Percentiles rank a stretch among this genome's conserved stretches.
Conservation (phyloP, 2,113 vertebrate genomes). For the Edolisoma coerulescens region DNA sequence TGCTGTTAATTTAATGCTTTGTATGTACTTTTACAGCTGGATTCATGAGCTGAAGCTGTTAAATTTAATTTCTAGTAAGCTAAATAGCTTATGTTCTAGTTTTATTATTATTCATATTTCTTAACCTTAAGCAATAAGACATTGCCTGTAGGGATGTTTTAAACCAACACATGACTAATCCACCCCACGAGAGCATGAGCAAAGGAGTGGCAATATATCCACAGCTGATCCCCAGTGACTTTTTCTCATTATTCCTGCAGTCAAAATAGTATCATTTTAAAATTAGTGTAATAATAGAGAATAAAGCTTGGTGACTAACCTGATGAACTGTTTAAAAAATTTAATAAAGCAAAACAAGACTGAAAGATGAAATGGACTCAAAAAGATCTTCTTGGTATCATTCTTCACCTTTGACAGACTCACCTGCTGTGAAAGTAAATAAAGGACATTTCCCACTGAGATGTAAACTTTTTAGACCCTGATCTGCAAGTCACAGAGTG, state of each 20-base stretch:
- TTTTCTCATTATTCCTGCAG: slow-evolving; percentile 67
- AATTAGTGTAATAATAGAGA: slow-evolving; percentile 58
- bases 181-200: not conserved
- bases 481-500: not conserved
- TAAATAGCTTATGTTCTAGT: slow-evolving; percentile 67
- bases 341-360: slow-evolving; percentile 56
- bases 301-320: slow-evolving; percentile 43
- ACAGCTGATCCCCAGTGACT: slow-evolving; percentile 33
- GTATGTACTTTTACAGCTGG: slow-evolving; percentile 62
- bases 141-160: slow-evolving; percentile 68
- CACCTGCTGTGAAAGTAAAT: not conserved
- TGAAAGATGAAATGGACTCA: not conserved
- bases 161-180: slow-evolving; percentile 66
- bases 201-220: slow-evolving; percentile 30
- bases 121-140: slow-evolving; percentile 61
- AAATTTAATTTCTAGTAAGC: slow-evolving; percentile 66
- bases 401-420: slow-evolving; percentile 53
- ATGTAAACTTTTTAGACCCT: slow-evolving; percentile 23
- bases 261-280: slow-evolving; percentile 65
- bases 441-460: slow-evolving; percentile 30
- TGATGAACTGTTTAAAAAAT: slow-evolving; percentile 56
- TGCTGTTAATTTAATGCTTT: slow-evolving; percentile 60
- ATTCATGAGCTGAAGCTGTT: slow-evolving; percentile 61
- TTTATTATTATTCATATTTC: slow-evolving; percentile 73
- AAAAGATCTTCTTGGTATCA: not conserved